phyloP scores from a whole-genome alignment of 2,888 invertebrate species.

The Dynastes hyllus region DNA sequence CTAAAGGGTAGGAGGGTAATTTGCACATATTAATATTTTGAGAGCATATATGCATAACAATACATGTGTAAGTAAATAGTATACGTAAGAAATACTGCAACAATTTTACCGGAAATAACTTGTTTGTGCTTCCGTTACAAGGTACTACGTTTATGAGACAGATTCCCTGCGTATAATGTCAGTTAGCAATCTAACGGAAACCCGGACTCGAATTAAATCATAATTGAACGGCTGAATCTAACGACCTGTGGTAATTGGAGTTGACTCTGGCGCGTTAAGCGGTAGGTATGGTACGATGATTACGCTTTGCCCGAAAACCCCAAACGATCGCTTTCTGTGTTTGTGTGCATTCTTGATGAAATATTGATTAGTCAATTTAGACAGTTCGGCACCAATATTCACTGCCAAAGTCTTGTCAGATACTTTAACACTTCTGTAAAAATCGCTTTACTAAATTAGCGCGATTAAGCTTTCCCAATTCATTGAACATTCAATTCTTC shows the following conservation, averaged over 20 bases:
- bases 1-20: too few relatives aligned
- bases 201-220: conserved; percentile 46
- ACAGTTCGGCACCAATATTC: conserved; percentile 53
- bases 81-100: too few relatives aligned
- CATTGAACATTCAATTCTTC: not conserved
- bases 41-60: too few relatives aligned
- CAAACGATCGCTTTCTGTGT: conserved; percentile 35
- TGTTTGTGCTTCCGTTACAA: not conserved
- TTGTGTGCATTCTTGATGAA: conserved; percentile 60
- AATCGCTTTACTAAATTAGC: conserved; percentile 20
- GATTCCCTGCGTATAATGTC: not conserved
- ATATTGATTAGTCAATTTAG: conserved; percentile 59
- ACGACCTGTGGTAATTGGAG: conserved; percentile 42
- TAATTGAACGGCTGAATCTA: conserved; percentile 44
- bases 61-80: too few relatives aligned
- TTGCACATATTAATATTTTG: too few relatives aligned
- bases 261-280: conserved; percentile 28
- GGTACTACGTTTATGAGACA: not conserved
- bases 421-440: conserved; percentile 7
- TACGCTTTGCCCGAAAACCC: conserved; percentile 11
- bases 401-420: conserved; percentile 34
- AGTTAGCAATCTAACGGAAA: conserved; percentile 7
- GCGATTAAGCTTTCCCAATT: conserved; percentile 6
- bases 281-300: conserved; percentile 34
- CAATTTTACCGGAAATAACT: too few relatives aligned